Base-by-base conservation (phyloP, 2,797 vertebrate species). In the Gymnothorax reevesii region DNA sequence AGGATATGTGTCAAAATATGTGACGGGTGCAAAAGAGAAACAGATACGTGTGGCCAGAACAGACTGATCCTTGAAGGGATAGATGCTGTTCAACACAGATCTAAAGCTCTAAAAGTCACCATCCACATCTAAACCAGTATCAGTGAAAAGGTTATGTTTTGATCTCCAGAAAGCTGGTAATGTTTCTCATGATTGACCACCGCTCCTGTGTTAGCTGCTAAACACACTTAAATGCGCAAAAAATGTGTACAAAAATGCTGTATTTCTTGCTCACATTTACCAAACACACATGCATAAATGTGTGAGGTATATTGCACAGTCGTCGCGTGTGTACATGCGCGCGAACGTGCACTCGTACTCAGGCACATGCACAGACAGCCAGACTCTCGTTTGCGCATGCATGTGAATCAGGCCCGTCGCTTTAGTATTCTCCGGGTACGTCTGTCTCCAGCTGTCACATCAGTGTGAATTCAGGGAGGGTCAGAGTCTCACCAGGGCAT, bases 401-500 rank as follows among this genome's bases (percentile, higher is more conserved):
- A 22, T 7, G n/a, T 52, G 33, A 22, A 27, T 33, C 42, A 83
- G 62, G 82, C 54, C 64, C 15, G 55, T 57, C 52, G 42, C 59
- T 88, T 88, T 83, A 64, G 87, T 71, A 89, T 85, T 87, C 88
- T 60, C 69, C 57, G 82, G 83, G 59, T 84, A 86, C 75, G 57
- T 77, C 55, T 54, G 62, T 86, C 82, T 83, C 85, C 84, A 87
- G 86, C 86, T 88, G 88, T 86, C 86, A 85, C 77, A 85, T 85
- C 80, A 75, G 82, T 60, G 64, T 77, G 59, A 54, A 60, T 83
- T 82, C 73, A 52, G 87, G 87, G 84, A 82, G 82, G 85, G 55
- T 64, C 62, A 17, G 73, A 66, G 54, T 84, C 88, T 87, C 89
- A 87, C 87, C 80, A 83, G 89, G 89, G 85, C 75, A 83, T 88